Evolutionary conservation across 2,797 vertebrate genomes (phyloP).

Genomic region (Enteromius radiatus): DNA sequence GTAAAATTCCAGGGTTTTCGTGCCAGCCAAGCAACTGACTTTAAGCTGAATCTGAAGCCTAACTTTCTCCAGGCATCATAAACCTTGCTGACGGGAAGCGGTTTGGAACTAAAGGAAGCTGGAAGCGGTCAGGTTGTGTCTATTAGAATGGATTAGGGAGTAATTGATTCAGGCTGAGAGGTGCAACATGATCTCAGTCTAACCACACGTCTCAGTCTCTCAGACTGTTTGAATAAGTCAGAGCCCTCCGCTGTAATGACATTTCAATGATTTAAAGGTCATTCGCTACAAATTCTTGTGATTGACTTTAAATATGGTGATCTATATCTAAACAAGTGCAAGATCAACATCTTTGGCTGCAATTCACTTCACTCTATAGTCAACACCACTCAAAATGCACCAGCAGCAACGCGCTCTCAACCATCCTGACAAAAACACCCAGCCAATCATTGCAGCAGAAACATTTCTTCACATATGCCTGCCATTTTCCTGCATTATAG

Average conservation of each 20-base stretch:
- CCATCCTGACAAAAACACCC: not conserved
- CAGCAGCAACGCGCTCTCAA: not conserved
- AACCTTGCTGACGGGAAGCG: not conserved
- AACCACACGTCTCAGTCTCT: conserved; percentile 3
- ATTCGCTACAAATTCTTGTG: not conserved
- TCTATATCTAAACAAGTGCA: not conserved
- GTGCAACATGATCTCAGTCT: not conserved
- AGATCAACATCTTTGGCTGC: not conserved
- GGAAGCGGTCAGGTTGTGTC: not conserved
- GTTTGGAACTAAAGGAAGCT: not conserved
- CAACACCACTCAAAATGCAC: not conserved
- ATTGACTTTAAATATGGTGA: not conserved
- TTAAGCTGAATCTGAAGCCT: not conserved
- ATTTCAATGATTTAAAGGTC: not conserved
- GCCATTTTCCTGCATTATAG: not conserved
- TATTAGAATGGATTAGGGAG: not conserved
- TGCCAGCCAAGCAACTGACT: not conserved
- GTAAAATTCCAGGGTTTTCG: not conserved
- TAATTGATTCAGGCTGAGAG: not conserved
- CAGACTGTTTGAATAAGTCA: not conserved
- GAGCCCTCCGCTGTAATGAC: not conserved
- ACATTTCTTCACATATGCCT: not conserved
- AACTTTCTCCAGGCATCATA: not conserved
- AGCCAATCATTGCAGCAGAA: not conserved
- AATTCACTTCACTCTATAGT: not conserved